These are phyloP conservation scores for Brienomyrus brachyistius DNA, from an alignment of 2,113 vertebrate species.

Conservation along the genomic window DNA sequence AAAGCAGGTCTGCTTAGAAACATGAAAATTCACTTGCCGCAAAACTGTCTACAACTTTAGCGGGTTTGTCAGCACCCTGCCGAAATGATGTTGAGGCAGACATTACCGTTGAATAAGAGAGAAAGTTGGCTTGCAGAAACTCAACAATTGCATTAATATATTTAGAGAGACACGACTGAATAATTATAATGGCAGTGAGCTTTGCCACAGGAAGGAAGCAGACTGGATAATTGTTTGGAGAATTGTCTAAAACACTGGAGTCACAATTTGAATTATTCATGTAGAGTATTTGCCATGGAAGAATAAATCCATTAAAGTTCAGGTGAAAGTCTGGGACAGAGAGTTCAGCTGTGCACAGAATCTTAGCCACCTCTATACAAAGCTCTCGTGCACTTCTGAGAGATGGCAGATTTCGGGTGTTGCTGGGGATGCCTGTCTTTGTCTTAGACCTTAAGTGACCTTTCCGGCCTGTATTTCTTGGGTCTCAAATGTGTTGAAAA, in stretches of 20 bases:
- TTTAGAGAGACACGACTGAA: background rate
- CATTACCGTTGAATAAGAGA: background rate
- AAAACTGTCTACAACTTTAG: background rate
- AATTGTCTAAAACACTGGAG: background rate
- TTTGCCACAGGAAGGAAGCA: background rate
- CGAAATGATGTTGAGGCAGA: background rate
- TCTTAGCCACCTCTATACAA: background rate
- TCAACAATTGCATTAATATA: background rate
- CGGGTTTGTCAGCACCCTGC: background rate
- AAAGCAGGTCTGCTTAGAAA: background rate
- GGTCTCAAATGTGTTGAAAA: background rate
- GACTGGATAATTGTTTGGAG: background rate
- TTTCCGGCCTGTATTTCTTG: background rate
- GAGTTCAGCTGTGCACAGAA: background rate
- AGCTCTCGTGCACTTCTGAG: background rate
- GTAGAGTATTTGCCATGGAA: background rate
- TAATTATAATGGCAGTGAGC: background rate
- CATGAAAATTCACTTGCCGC: background rate
- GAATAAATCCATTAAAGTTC: background rate
- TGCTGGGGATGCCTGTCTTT: background rate
- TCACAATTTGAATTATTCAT: background rate
- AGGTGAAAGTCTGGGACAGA: background rate
- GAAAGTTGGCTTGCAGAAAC: background rate
- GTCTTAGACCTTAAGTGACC: background rate
- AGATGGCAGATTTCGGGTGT: background rate